Percentiles rank a stretch among this genome's conserved stretches.
phyloP scores from a whole-genome alignment of 2,888 invertebrate genomes.

The Deroplatys truncata region DNA sequence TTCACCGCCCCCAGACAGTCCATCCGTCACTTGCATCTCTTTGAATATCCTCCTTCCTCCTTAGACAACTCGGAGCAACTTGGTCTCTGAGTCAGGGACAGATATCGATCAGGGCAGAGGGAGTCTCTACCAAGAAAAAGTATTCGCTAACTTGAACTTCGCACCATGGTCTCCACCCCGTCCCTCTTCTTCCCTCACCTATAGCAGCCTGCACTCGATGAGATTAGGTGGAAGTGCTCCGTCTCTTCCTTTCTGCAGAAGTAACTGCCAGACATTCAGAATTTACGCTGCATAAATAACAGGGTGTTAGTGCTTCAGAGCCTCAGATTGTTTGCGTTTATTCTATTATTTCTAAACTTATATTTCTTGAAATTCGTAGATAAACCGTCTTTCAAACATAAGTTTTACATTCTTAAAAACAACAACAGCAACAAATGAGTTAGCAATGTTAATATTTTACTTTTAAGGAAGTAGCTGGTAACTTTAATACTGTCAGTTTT shows the following conservation, averaged over 20 bases:
- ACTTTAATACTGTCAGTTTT: no score
- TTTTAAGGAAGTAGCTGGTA: no score
- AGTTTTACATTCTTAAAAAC: no score
- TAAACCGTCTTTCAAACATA: no score
- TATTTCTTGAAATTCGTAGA: no score
- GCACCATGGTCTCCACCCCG: not conserved
- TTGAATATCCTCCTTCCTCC: constrained; percentile 14
- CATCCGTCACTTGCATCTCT: constrained; percentile 16
- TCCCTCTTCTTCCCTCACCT: not conserved
- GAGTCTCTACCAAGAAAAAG: not conserved
- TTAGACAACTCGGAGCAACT: not conserved
- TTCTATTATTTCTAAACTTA: no score
- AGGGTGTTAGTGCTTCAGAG: no score
- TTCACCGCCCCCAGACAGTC: not conserved
- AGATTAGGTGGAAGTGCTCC: not conserved
- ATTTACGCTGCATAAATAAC: no score
- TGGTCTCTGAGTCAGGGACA: not conserved
- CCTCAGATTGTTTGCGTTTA: no score
- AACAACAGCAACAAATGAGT: no score
- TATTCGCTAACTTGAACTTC: not conserved
- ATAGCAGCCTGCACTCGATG: not conserved
- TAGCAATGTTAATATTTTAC: no score
- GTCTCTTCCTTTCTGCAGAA: not conserved
- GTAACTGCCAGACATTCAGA: not conserved
- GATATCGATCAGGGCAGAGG: not conserved